Evolutionary conservation across 2,797 vertebrate species (phyloP).

Genomic region (Eupleurogrammus muticus): DNA sequence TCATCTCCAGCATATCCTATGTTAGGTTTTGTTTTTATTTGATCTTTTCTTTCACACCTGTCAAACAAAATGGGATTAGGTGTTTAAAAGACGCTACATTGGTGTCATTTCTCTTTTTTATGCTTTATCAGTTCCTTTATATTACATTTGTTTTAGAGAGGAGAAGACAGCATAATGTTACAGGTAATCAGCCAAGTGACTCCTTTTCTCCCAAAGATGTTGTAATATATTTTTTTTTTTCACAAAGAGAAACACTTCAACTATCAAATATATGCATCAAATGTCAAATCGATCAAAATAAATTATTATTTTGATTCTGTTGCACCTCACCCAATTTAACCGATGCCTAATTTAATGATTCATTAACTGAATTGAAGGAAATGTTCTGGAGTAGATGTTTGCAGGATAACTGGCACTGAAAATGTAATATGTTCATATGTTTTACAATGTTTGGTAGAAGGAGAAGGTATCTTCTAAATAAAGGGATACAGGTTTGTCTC

Average conservation of each 20-base stretch:
- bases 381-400: not conserved
- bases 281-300: not conserved
- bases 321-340: not conserved
- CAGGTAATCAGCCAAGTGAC: slow-evolving; percentile 5
- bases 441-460: not conserved
- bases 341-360: not conserved
- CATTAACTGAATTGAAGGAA: not conserved
- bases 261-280: too few species aligned
- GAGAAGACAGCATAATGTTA: slow-evolving; percentile 11
- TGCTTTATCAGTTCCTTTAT: slow-evolving; percentile 10
- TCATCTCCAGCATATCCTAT: not conserved
- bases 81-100: not conserved
- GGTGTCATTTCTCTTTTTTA: slow-evolving; percentile 17
- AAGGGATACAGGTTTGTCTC: not conserved
- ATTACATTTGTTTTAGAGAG: slow-evolving; percentile 21
- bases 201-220: not conserved
- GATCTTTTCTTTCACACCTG: not conserved
- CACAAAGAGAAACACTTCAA: not conserved
- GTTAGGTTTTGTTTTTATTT: not conserved
- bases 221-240: too few species aligned
- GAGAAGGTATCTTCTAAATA: not conserved
- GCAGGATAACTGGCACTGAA: not conserved
- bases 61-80: slow-evolving; percentile 18
- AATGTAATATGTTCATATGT: not conserved
- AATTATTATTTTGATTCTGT: not conserved